Evolutionary conservation across 2,888 invertebrate species (phyloP), one percentile per base, ranked within the genome.

Genomic region (Cyclophora albipunctata): DNA sequence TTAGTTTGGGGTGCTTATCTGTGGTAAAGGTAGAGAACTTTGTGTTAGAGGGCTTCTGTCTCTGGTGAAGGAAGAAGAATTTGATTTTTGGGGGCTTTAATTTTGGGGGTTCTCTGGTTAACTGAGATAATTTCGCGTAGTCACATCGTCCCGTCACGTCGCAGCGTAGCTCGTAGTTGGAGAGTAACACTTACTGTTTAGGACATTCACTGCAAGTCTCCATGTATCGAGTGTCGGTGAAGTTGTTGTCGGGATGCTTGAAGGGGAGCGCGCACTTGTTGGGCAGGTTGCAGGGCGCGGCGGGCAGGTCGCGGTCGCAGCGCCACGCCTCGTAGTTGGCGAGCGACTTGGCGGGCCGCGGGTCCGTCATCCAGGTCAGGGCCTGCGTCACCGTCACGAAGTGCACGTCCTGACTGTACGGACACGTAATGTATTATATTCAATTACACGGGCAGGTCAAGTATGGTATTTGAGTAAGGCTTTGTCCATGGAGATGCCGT

Each of bases 301-400:
- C 84, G 0, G 96, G 95, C 47, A 92, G 75, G 45, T 94, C 92
- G 67, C 92, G 93, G 62, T 91, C 91, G 71, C 96, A 96, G 45
- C 91, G 91, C 96, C 96, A 97, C 0, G 95, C 90, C 52, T 96
- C 96, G 69, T 92, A 95, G 69, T 91, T 92, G 64, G 75, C 88
- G 40, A 97, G 78, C 5, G 92, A 83, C 60, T 92, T 93, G 3
- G 90, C 75, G 1, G 94, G 89, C 68, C 93, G 93, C 0, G 96
- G 96, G 66, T 96, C 96, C 0, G 96, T 96, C 78, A 96, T 94
- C 94, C 96, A 97, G 42, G 95, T 94, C 52, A 97, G 81, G n/a
- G 94, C 94, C 88, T 97, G 96, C 0, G 96, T 96, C 37, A 93
- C 91, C 3, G 96, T 96, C 37, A 96, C 94, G 69, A 95, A 94